Base-by-base conservation (phyloP, 2,888 invertebrate genomes). In the Tenthredo amoena region DNA sequence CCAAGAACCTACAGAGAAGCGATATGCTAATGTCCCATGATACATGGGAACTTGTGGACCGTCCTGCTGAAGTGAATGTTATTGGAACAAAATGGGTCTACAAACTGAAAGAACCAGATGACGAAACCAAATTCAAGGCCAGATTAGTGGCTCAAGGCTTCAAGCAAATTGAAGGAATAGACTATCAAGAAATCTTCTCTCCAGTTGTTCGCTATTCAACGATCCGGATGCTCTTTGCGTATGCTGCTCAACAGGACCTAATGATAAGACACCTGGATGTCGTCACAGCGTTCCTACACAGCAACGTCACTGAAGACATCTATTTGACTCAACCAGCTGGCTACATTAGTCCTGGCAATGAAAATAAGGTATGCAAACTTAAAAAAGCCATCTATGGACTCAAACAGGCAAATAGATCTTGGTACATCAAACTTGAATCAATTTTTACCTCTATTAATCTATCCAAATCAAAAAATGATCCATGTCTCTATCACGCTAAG, bases 291-390 rank as follows among this genome's bases (percentile, higher is more conserved):
- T 87, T 84, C 43, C 71, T 87, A 2, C 86, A 87, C 40, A 86
- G 86, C 0, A 81, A 87, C 26, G 58, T 87, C 5, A 37, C 43
- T 12, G 87, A 88, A 68, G 85, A 87, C 26, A 86, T 88, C 15
- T 88, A 84, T 34, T 86, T 89, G 86, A 84, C 87, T 68, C 87
- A 87, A 47, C 88, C 88, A 2, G 72, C 85, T 83, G 89, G 88
- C 5, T 88, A 87, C 65, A 62, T 84, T 12, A 76, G 50, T n/a
- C 34, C 43, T 21, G 85, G 85, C 2, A 31, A 82, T 4, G 84
- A 86, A 10, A 81, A 82, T 18, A 87, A 88, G 40, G 87, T 88
- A 2, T 86, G 87, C 10, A 85, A 68, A 5, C 47, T 88, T 15
- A 81, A 82, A n/a, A 88, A 87, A 55, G 87, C 87, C 40, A 55